Conservation (phyloP, 2,797 vertebrate genomes). For the Sciurus vulgaris region DNA sequence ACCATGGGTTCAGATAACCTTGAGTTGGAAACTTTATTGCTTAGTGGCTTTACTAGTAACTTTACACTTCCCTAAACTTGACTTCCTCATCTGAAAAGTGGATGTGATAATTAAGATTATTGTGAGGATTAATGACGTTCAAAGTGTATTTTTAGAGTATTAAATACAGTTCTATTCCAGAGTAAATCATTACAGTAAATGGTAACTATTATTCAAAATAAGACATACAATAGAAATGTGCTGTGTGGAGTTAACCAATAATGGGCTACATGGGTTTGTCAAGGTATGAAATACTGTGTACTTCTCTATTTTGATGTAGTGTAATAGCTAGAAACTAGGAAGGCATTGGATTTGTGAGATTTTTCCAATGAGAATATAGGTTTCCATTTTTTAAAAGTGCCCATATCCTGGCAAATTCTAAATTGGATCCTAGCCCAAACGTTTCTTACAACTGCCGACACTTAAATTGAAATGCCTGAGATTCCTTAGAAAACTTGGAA, state of each 20-base stretch:
- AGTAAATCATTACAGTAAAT: slow-evolving; percentile 21
- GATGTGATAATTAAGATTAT: not conserved
- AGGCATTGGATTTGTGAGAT: not conserved
- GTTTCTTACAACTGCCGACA: not conserved
- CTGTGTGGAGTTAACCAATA: not conserved
- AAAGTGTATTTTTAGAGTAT: not conserved
- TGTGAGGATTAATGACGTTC: slow-evolving; percentile 15
- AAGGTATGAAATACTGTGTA: not conserved
- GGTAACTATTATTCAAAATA: not conserved
- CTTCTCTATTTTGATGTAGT: slow-evolving; percentile 8
- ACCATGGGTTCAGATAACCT: not conserved
- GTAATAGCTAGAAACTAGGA: not conserved
- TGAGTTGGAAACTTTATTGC: not conserved
- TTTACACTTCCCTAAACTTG: not conserved
- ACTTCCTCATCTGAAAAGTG: slow-evolving; percentile 14
- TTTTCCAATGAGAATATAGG: not conserved
- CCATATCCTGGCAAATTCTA: not conserved
- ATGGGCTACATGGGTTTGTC: not conserved
- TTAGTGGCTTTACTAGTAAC: not conserved
- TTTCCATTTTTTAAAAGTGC: not conserved
- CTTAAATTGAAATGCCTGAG: not conserved
- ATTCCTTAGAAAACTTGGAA: too few species aligned
- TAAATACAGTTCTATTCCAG: not conserved
- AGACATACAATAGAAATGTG: not conserved
- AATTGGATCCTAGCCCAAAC: not conserved